Base-by-base conservation (phyloP, 2,797 vertebrate genomes). In the Tokudaia muenninki region DNA sequence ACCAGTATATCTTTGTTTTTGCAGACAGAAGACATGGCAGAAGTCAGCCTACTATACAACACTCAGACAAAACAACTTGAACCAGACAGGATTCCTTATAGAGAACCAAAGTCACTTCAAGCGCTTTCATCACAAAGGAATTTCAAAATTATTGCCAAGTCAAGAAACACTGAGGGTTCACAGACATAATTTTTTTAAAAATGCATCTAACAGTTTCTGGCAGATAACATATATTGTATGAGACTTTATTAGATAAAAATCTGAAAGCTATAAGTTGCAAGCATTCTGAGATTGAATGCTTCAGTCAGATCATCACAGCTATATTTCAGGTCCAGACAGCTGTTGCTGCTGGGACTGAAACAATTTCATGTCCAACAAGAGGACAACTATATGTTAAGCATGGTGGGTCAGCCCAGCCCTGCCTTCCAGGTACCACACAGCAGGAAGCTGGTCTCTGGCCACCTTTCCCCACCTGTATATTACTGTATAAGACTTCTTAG, bases 211-310 rank as follows among this genome's bases (percentile, higher is more conserved):
- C 50, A 84, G 65, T 47, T 74, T 91, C 77, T 97, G 77, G 57
- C 37, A 83, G 70, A 57, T 41, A 41, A 44, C 57, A 21, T 83
- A 44, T 79, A n/a, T 94, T 80, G 34, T 4, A 67, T 59, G 55
- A 88, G 8, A 47, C 70, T 70, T 70, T 94, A 50, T 75, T 83
- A 67, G 63, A 79, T 93, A 91, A 83, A 90, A 77, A 29, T 72
- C 61, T 63, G 26, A 84, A 84, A 72, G 63, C 22, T 70, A 1
- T 41, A 94, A 75, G 34, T 44, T 61, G 78, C 80, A 52, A 50
- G 72, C 77, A 41, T 75, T 4, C 7, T 3, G 34, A 86, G 57
- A 83, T 67, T 52, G 63, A 24, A 63, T 41, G 78, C 65, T 79
- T 91, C 83, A 9, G 50, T 89, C 57, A 24, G 19, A 55, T 86